Evolutionary conservation across 30 jellyfish, hydroid and myxozoan species (phyloP), one percentile per base, ranked within the genome.

Genomic region (Chrysaora quinquecirrha): DNA sequence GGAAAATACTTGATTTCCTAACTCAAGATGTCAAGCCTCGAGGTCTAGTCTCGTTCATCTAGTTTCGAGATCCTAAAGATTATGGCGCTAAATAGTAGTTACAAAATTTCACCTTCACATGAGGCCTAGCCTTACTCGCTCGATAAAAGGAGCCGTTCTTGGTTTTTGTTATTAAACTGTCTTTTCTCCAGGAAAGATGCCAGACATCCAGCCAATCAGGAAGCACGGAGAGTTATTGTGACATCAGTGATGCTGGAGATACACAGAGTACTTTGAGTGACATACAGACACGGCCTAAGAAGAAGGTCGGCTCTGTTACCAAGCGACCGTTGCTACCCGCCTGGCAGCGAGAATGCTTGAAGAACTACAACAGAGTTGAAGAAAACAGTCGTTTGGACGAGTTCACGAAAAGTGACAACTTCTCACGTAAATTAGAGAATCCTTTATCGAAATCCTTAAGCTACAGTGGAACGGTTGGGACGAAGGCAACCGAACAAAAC

Each of bases 341-440:
- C 20, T 78, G 89, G 89, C 89, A 78, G 32, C 73, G 82, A 63
- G 89, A 78, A 64, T 78, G 89, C 75, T 30, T 78, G 35, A 78
- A 50, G n/a, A 78, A 78, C 50, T 78, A 62, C 89, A 75, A 76
- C 71, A 33, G 35, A 0, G 14, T n/a, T n/a, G 38, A 1, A 34
- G 30, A 0, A 20, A 61, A 23, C 63, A 64, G 68, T 49, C 22
- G 77, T 28, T 2, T 20, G 29, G 58, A 64, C 1, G 89, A 78
- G 12, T 67, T 78, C 22, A 38, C 82, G n/a, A 63, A 48, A 64
- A 78, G 89, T 77, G 89, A 67, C 50, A 78, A 27, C 34, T 30
- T 78, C 38, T 38, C 75, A 33, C 68, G 7, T 10, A 3, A 52
- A 4, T 3, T 52, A 7, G 19, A 52, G 6, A 52, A 16, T 52